Evolutionary conservation across 2,113 vertebrate genomes (phyloP).

Genomic region (Ctenomys sociabilis): DNA sequence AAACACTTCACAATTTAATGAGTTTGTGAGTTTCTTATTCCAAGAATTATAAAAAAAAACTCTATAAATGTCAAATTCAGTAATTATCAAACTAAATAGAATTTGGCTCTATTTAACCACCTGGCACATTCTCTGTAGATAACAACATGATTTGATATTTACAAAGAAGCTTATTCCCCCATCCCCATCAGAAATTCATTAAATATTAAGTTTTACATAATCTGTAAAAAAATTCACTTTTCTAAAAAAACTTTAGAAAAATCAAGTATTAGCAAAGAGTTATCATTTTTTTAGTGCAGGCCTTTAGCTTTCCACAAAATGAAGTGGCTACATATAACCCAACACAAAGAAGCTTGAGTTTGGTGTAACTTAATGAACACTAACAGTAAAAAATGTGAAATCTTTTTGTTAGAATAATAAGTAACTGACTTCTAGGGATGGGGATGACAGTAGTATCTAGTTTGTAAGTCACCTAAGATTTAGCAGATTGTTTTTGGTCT

Average conservation of each 20-base stretch:
- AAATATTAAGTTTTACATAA: constrained; percentile 65
- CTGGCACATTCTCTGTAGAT: constrained; percentile 54
- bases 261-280: constrained; percentile 47
- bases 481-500: neutral
- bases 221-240: constrained; percentile 60
- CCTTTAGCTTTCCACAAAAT: constrained; percentile 54
- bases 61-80: constrained; percentile 74
- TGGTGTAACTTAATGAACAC: constrained; percentile 40
- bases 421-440: constrained; percentile 6
- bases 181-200: constrained; percentile 58
- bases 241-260: constrained; percentile 55
- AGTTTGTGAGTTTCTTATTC: constrained; percentile 72
- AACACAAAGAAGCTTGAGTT: neutral
- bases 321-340: neutral
- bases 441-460: neutral
- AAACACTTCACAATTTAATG: constrained; percentile 72
- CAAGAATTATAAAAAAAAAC: constrained; percentile 69
- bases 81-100: constrained; percentile 77
- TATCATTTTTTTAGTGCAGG: neutral
- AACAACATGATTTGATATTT: constrained; percentile 73
- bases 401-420: neutral
- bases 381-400: constrained; percentile 31
- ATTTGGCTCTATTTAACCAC: constrained; percentile 77
- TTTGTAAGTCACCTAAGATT: neutral
- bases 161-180: constrained; percentile 33